phyloP scores from a whole-genome alignment of 2,888 invertebrate genomes.

The Scaptomyza tumidula region DNA sequence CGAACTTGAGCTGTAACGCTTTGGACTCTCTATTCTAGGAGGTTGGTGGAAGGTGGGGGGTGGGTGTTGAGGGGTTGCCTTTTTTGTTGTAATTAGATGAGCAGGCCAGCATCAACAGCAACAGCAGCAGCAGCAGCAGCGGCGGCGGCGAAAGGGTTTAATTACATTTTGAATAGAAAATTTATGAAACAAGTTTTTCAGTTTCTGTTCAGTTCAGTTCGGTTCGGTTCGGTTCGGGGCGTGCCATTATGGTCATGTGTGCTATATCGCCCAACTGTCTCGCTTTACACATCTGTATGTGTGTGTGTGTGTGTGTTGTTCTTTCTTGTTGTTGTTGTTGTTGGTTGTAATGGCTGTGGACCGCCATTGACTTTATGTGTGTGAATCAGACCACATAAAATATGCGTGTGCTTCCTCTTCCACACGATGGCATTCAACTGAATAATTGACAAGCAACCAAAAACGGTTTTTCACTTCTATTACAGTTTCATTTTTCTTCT shows the following conservation, averaged over 20 bases:
- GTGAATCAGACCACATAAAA: slow-evolving; percentile 59
- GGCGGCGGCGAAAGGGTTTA: slow-evolving; percentile 70
- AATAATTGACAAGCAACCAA: slow-evolving; percentile 55
- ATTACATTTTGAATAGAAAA: slow-evolving; percentile 79
- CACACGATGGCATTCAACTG: slow-evolving; percentile 49
- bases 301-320: too few relatives aligned
- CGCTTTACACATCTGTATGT: background rate
- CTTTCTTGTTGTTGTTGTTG: background rate
- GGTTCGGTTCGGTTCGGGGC: slow-evolving; percentile 34
- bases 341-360: slow-evolving; percentile 26
- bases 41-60: background rate
- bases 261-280: slow-evolving; percentile 57
- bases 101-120: slow-evolving; percentile 53
- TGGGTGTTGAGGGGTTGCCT: slow-evolving; percentile 37
- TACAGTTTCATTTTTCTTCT: background rate
- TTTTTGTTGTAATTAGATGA: slow-evolving; percentile 78
- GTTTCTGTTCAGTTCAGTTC: slow-evolving; percentile 53
- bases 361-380: slow-evolving; percentile 46
- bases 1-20: slow-evolving; percentile 32
- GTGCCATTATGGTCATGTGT: slow-evolving; percentile 70
- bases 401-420: slow-evolving; percentile 30
- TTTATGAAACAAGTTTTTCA: slow-evolving; percentile 79
- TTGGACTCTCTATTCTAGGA: background rate
- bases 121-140: slow-evolving; percentile 52
- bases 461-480: slow-evolving; percentile 45